Evolutionary conservation across 92 coral and sea anemone genomes (phyloP).

Genomic region (Umimayanthus chanpuru): DNA sequence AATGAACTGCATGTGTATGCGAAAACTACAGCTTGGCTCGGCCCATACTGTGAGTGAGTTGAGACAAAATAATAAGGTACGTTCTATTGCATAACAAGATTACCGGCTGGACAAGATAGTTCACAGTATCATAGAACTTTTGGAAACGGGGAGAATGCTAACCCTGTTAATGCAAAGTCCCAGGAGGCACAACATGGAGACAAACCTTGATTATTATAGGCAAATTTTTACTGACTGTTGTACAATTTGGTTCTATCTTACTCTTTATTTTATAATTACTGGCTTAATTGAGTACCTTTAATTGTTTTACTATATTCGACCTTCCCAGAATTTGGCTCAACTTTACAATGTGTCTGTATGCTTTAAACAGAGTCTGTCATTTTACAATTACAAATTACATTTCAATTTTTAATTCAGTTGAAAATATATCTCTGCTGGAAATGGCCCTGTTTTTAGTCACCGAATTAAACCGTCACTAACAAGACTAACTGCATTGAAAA

Average conservation of each 20-base stretch:
- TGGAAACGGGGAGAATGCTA: neutral
- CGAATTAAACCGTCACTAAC: neutral
- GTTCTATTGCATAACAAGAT: neutral
- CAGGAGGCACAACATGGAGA: neutral
- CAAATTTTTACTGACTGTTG: too few relatives aligned
- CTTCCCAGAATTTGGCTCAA: neutral
- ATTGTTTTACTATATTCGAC: neutral
- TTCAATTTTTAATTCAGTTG: neutral
- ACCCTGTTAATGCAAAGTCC: neutral
- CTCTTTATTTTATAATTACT: neutral
- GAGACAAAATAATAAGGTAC: neutral
- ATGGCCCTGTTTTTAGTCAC: neutral
- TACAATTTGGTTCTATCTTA: neutral
- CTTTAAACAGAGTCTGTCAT: neutral
- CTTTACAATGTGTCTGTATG: neutral
- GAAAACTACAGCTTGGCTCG: neutral
- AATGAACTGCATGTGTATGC: neutral
- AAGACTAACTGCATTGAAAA: neutral
- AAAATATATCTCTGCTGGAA: neutral
- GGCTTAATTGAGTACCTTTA: neutral
- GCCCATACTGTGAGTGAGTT: too few relatives aligned
- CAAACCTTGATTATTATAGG: neutral
- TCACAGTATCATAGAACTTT: neutral
- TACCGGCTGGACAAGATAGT: neutral
- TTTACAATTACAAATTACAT: neutral